Conservation (phyloP, 2,888 invertebrate species). For the Scelioninae gen. 1 region DNA sequence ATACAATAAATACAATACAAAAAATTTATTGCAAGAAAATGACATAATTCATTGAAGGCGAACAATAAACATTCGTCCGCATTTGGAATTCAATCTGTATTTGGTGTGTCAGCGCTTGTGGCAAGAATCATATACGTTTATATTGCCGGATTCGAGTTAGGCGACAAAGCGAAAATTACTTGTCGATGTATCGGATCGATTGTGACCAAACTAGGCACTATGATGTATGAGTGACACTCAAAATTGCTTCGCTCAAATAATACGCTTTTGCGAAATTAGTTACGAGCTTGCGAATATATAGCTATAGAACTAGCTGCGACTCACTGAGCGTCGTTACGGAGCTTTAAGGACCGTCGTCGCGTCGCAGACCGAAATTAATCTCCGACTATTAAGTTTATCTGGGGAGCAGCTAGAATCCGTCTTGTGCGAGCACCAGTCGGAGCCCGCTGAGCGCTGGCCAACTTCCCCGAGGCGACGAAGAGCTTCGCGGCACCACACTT, state of each 20-base stretch:
- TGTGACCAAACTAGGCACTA: slow-evolving; percentile 32
- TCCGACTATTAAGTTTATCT: slow-evolving; percentile 82
- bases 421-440: slow-evolving; percentile 32
- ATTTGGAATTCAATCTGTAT: slow-evolving; percentile 51
- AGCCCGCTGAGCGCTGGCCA: slow-evolving; percentile 33
- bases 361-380: slow-evolving; percentile 74
- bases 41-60: slow-evolving; percentile 48
- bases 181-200: slow-evolving; percentile 59
- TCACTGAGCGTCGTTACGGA: slow-evolving; percentile 52
- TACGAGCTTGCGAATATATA: slow-evolving; percentile 60
- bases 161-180: slow-evolving; percentile 67
- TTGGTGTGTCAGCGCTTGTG: slow-evolving; percentile 19
- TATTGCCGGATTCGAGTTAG: slow-evolving; percentile 50
- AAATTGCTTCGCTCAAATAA: slow-evolving; percentile 66
- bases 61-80: slow-evolving; percentile 41
- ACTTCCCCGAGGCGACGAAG: slow-evolving; percentile 45
- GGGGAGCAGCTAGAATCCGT: slow-evolving; percentile 61
- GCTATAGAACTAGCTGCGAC: slow-evolving; percentile 45
- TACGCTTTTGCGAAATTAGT: slow-evolving; percentile 70
- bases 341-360: slow-evolving; percentile 65
- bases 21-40: slow-evolving; percentile 32
- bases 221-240: slow-evolving; percentile 70
- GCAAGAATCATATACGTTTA: slow-evolving; percentile 56
- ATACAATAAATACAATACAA: no score
- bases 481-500: slow-evolving; percentile 41